Conservation (phyloP, 2,797 vertebrate species). For the Ciconia nigra region DNA sequence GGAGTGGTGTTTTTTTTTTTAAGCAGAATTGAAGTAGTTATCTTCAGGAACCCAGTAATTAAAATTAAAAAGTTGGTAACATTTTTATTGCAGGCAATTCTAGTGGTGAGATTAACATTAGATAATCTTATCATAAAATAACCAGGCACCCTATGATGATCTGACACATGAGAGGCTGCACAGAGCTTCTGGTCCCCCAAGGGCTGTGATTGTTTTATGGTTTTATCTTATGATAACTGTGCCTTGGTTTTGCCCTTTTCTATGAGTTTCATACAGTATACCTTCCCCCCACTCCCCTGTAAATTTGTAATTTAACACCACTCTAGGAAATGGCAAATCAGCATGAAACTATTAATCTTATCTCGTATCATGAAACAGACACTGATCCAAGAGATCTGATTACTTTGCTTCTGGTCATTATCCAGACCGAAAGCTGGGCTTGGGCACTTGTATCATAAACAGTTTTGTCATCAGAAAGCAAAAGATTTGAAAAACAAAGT, state of each 20-base stretch:
- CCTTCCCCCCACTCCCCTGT: not conserved
- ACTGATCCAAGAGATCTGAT: conserved; percentile 47
- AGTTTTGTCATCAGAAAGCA: conserved; percentile 7
- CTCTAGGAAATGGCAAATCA: conserved; percentile 59
- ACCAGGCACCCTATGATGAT: conserved; percentile 35
- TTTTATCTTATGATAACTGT: conserved; percentile 53
- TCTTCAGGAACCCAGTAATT: conserved; percentile 38
- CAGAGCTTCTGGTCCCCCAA: conserved; percentile 8
- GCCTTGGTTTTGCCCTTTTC: conserved; percentile 57
- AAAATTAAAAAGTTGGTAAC: conserved; percentile 35
- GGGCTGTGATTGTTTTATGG: conserved; percentile 35
- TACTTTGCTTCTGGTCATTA: conserved; percentile 45
- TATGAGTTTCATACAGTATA: not conserved
- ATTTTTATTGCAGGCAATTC: conserved; percentile 31
- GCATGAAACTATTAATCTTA: conserved; percentile 62
- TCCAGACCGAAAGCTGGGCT: not conserved
- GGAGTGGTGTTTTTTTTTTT: not conserved
- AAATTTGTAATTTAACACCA: conserved; percentile 56
- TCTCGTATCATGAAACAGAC: conserved; percentile 20
- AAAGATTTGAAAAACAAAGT: not conserved
- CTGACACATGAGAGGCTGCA: conserved; percentile 29
- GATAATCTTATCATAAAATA: conserved; percentile 58
- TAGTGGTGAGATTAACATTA: conserved; percentile 37
- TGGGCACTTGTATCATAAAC: not conserved
- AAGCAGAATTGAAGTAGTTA: conserved; percentile 17